Evolutionary conservation across 1,140 invertebrate genomes (phyloP), one percentile per base, ranked within the genome.

Genomic region (Tachypleus tridentatus): DNA sequence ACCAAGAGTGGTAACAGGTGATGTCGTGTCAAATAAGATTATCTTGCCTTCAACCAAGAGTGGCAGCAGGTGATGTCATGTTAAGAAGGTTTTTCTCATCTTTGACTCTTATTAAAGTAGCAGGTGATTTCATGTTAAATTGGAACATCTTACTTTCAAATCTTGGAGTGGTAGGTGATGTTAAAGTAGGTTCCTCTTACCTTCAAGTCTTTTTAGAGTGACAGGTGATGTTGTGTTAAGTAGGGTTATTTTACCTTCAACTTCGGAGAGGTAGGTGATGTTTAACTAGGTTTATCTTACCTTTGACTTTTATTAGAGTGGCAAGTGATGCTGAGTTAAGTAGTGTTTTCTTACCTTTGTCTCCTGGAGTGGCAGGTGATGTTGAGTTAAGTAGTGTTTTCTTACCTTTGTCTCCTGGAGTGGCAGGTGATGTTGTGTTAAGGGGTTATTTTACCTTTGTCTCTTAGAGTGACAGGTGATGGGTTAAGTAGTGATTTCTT

Each of bases 61-160:
- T 95, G 98, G 76, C 99, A 97, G 74, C 97, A 99, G 0, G 95
- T 97, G 57, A 99, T 95, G 74, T 99, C 97, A 58, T 95, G 87
- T 76, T 95, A 97, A 0, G 95, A 91, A 3, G 92, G 29, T 29
- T 85, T 29, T 29, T 29, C 29, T 29, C 29, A 29, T 29, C 29
- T 29, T 29, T 29, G 29, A 29, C 29, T 29, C 29, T n/a, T n/a
- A n/a, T n/a, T n/a, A 29, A 2, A 29, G 29, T 29, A 29, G 29
- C 29, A 29, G 29, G 29, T 29, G 29, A 29, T 29, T 29, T 29
- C 29, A 29, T 29, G 29, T 29, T 29, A 2, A 29, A 29, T 29
- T 29, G 29, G 29, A 29, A 29, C 29, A 29, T 29, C 29, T 29
- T 29, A 29, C 29, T 29, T 29, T 29, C 29, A 29, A 29, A 29